Conservation (phyloP, 2,888 invertebrate genomes). For the Xestoiulus laeticollis region DNA sequence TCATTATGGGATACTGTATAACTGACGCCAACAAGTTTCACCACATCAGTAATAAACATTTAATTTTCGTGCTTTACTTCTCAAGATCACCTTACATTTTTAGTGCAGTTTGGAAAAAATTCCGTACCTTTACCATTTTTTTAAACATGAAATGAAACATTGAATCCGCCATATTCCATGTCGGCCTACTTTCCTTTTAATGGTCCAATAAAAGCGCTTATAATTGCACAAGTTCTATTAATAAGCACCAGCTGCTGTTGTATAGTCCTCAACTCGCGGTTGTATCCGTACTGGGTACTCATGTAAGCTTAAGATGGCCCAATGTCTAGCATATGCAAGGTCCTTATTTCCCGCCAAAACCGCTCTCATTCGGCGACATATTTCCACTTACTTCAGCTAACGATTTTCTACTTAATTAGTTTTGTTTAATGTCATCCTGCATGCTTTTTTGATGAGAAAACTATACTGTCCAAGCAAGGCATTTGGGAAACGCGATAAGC, state of each 20-base stretch:
- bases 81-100: too few relatives aligned
- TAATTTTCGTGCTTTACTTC: too few relatives aligned
- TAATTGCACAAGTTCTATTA: background rate
- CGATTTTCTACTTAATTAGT: background rate
- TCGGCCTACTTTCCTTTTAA: background rate
- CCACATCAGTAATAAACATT: too few relatives aligned
- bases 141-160: too few relatives aligned
- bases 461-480: background rate
- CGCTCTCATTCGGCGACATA: background rate
- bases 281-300: background rate
- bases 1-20: too few relatives aligned
- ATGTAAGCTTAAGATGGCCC: background rate
- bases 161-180: background rate
- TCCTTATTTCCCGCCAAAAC: background rate
- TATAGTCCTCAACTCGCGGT: background rate
- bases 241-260: background rate
- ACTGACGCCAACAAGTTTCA: too few relatives aligned
- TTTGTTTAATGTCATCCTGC: background rate
- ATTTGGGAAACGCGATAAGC: background rate
- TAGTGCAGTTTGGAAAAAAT: too few relatives aligned
- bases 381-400: background rate
- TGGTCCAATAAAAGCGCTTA: background rate
- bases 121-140: too few relatives aligned
- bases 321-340: background rate
- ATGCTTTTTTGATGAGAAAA: background rate